Base-by-base conservation (phyloP, 1,140 invertebrate species). In the Olivierus martensii region DNA sequence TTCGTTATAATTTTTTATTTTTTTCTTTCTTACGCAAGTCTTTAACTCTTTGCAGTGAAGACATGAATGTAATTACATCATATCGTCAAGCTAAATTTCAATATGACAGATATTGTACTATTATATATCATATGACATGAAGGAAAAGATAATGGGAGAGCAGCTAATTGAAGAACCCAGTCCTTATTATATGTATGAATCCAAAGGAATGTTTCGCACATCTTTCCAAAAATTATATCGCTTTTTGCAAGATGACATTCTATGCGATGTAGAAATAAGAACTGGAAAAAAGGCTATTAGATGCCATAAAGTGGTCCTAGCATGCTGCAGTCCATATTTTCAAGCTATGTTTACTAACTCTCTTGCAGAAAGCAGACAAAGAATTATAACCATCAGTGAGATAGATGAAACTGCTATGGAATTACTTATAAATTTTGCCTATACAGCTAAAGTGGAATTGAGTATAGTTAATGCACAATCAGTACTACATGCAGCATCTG, bases 271-370 rank as follows among this genome's bases (percentile, higher is more conserved):
- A 21, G 48, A 45, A n/a, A 57, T 57, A 15, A 12, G 38, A 22
- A 77, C 79, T 15, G 77, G 79, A 60, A 77, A 75, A 21, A 70
- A 76, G 60, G 68, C 73, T 4, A 81, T 82, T 60, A 75, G 77
- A 71, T 82, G 80, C 2, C 82, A 84, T 65, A 74, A 79, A 46
- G 79, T 77, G 2, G 79, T 84, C 1, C 66, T 84, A 46, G 79
- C 81, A 14, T 79, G 80, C 45, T 81, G 79, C 57, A 80, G 78
- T 60, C 79, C 82, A 59, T 84, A 84, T 61, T 84, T 84, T 66
- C 73, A 79, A 59, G 81, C 81, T 15, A 83, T 84, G 81, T 84
- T 84, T 59, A 82, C 78, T 3, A 77, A 81, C 65, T 76, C 77
- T 49, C 77, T 84, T 72, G 66, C 73, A 45, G 82, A 84, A 66